phyloP scores from a whole-genome alignment of 2,888 invertebrate genomes.

The Platycheirus albimanus region DNA sequence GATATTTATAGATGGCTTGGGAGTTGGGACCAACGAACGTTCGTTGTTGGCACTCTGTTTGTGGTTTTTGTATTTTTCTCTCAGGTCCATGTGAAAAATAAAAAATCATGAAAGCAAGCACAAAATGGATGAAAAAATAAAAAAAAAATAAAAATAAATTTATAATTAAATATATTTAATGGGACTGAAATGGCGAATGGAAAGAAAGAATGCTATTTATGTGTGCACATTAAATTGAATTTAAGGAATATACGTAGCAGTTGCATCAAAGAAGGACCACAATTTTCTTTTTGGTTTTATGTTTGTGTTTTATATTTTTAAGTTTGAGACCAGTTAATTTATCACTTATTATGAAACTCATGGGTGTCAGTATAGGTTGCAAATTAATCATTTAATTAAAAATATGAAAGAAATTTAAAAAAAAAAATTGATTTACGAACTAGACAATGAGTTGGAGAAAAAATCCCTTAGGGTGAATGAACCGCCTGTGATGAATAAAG shows the following conservation, averaged over 20 bases:
- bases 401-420: not conserved
- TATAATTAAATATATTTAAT: constrained; percentile 50
- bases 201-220: constrained; percentile 45
- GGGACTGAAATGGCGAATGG: constrained; percentile 37
- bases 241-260: constrained; percentile 36
- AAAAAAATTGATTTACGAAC: too few relatives aligned
- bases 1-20: constrained; percentile 70
- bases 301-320: too few relatives aligned
- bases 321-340: not conserved
- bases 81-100: constrained; percentile 27
- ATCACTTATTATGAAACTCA: not conserved
- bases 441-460: too few relatives aligned
- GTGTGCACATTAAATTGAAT: constrained; percentile 51
- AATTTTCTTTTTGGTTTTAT: constrained; percentile 6
- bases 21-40: constrained; percentile 31
- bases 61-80: constrained; percentile 47
- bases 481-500: too few relatives aligned
- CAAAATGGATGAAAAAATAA: not conserved
- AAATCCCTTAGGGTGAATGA: too few relatives aligned
- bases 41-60: constrained; percentile 61
- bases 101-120: constrained; percentile 30
- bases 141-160: constrained; percentile 34
- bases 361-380: too few relatives aligned
- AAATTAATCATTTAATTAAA: too few relatives aligned
- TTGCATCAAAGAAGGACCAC: not conserved